Evolutionary conservation across 2,888 invertebrate genomes (phyloP), one percentile per base, ranked within the genome.

Genomic region (Nomada goodeniana): DNA sequence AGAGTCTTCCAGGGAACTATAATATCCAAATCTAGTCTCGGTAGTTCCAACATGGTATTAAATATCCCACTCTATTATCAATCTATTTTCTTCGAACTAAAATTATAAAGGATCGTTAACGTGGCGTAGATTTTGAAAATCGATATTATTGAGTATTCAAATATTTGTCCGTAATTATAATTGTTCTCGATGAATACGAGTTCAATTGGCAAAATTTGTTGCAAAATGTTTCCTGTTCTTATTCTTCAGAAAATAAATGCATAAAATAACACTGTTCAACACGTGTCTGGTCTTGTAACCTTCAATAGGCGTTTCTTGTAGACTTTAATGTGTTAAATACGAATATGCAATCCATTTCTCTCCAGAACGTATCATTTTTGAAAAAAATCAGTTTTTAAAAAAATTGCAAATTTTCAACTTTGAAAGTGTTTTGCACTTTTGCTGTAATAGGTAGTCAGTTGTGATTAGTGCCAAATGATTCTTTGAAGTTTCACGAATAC

Each of bases 1-100:
- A 90, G 86, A 57, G 87, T 85, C 42, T 79, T 77, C 20, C 89
- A 80, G 18, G 91, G 88, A 53, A 92, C 88, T 15, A 67, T 78
- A 44, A 90, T 89, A 74, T 91, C 91, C 72, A 91, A 84, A 47
- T 88, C 86, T 59, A 91, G 88, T 71, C 73, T 86, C 36, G 90
- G 90, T 61, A 90, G 75, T 75, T 87, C 82, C 78, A 90, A 87
- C 88, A 86, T 91, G 23, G n/a, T 44, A 0, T n/a, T 57, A 29
- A 42, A 60, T 42, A 7, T 20, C 11, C 23, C 50, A 52, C 42
- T 50, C 3, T 44, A 63, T 63, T 18, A 60, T 20, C 29, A 5
- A 36, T 20, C 23, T 44, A 23, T 23, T 61, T 50, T 5, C 18
- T 18, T 18, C 23, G 18, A 65, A 60, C 20, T 20, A 42, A 53